phyloP scores from a whole-genome alignment of 2,888 invertebrate species.

The Ormyrus nitidulus region DNA sequence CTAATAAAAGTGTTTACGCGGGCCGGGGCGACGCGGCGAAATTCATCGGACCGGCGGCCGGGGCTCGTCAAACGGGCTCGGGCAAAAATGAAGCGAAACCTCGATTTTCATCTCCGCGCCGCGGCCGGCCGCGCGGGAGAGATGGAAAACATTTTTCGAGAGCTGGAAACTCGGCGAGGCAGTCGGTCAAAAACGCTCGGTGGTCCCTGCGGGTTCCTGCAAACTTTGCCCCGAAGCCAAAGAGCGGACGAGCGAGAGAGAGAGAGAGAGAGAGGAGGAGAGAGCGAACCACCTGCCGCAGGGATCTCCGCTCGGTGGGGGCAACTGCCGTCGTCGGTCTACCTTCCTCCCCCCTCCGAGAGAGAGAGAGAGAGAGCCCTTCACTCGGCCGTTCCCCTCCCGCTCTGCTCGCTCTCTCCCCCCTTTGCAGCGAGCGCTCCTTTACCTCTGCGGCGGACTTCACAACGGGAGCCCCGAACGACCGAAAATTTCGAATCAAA shows the following conservation, averaged over 20 bases:
- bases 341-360: constrained; percentile 21
- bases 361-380: constrained; percentile 2
- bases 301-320: constrained; percentile 67
- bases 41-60: neutral
- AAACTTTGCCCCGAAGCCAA: constrained; percentile 63
- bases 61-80: neutral
- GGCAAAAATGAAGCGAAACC: neutral
- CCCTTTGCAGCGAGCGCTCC: neutral
- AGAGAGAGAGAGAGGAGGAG: constrained; percentile 30
- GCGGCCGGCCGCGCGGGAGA: too few relatives aligned
- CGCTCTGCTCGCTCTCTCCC: constrained; percentile 36
- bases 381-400: constrained; percentile 10
- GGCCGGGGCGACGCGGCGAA: neutral
- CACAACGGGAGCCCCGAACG: constrained; percentile 6
- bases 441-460: constrained; percentile 27
- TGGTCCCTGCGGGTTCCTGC: constrained; percentile 67
- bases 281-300: constrained; percentile 73
- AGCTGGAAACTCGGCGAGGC: constrained; percentile 40
- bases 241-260: neutral
- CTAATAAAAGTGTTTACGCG: constrained; percentile 18
- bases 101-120: neutral
- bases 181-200: constrained; percentile 63
- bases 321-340: constrained; percentile 59
- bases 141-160: constrained; percentile 33
- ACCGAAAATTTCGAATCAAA: too few relatives aligned